Conservation (phyloP, 2,888 invertebrate genomes). For the Drosophila paranaensis region DNA sequence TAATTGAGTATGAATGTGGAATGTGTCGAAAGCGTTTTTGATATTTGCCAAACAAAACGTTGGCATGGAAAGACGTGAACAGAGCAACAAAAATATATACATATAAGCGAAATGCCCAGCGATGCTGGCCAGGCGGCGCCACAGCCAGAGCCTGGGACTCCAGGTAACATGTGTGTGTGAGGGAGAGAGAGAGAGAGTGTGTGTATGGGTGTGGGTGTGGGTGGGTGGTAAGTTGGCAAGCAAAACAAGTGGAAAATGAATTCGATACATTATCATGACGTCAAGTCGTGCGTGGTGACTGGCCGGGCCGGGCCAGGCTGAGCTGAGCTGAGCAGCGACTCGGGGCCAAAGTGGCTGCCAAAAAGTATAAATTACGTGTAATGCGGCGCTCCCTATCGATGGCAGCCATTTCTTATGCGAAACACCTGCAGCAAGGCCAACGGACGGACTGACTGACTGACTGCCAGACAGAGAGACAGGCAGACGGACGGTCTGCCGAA, state of each 20-base stretch:
- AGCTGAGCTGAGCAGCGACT: background rate
- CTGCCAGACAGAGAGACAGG: background rate
- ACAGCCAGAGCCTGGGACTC: constrained; percentile 1
- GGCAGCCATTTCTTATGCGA: constrained; percentile 74
- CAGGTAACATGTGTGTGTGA: constrained; percentile 14
- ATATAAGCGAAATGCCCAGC: constrained; percentile 18
- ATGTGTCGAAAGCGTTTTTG: constrained; percentile 78
- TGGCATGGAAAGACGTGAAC: constrained; percentile 38
- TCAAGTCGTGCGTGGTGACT: constrained; percentile 75
- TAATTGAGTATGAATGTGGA: constrained; percentile 80
- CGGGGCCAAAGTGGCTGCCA: constrained; percentile 66
- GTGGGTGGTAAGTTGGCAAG: constrained; percentile 55
- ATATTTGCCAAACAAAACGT: constrained; percentile 75
- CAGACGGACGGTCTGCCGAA: constrained; percentile 19
- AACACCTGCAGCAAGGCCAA: constrained; percentile 67
- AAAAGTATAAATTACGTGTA: constrained; percentile 77
- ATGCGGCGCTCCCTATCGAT: constrained; percentile 64
- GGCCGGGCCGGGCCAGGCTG: constrained; percentile 21
- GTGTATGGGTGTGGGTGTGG: background rate
- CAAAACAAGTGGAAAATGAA: constrained; percentile 79
- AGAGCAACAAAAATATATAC: constrained; percentile 7
- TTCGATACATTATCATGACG: constrained; percentile 80
- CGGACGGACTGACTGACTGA: background rate
- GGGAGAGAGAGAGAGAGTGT: background rate
- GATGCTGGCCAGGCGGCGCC: constrained; percentile 19